Base-by-base conservation (phyloP, 2,888 invertebrate species). In the Osmoderma eremita region DNA sequence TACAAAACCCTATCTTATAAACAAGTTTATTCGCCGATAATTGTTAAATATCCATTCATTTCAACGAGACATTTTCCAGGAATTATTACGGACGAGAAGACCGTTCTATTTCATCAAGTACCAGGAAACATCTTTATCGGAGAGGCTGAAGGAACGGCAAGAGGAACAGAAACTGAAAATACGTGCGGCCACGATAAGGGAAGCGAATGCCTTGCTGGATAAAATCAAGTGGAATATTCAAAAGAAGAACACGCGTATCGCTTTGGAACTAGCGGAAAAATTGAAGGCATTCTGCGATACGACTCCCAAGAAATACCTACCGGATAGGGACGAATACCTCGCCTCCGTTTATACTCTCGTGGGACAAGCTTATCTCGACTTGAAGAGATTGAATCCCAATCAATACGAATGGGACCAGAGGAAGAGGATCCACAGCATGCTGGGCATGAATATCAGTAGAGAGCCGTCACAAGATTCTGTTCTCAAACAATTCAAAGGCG, bases 91-190 rank as follows among this genome's bases (percentile, higher is more conserved):
- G 22, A 80, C 80, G 1, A 75, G 84, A 8, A 77, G 79, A 65
- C 85, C 85, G 0, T 79, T 84, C 51, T 86, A 85, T 71, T 80
- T 80, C 45, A 79, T 82, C 12, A 80, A 82, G 67, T 83, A 79
- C 62, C 78, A 78, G 65, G 80, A 81, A 68, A 77, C 72, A 17
- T 71, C 79, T 1, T 56, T 74, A 24, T 75, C 81, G 1, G 79
- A 80, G 1, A 76, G 78, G 12, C 75, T 79, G 24, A 71, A 72
- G 53, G 71, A 69, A 12, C 72, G 82, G 8, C 78, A 78, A 22
- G 71, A 75, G 41, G 77, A 80, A 20, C 80, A 78, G 67, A 72
- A 78, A 51, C 69, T 77, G 22, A 74, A 75, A 13, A 76, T 77
- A 42, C 79, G 82, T 69, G 72, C 76, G 4, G 75, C 78, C n/a